Percentiles rank a stretch among this genome's conserved stretches.
Conservation (phyloP, 2,888 invertebrate genomes). For the Dasypogon diadema region DNA sequence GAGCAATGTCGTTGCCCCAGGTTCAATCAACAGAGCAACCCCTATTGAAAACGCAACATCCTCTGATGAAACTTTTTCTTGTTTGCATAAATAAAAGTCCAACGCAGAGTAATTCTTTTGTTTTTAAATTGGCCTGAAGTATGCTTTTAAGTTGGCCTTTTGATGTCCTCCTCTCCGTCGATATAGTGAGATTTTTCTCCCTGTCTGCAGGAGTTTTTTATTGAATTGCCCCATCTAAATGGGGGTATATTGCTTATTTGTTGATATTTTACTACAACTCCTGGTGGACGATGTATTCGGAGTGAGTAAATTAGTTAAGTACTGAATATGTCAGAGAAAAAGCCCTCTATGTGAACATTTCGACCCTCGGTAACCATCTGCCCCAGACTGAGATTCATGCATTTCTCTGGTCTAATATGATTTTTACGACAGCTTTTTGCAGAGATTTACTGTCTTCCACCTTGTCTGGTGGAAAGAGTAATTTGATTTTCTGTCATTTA, state of each 20-base stretch:
- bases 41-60: background rate
- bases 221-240: background rate
- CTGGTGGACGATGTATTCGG: too few species aligned
- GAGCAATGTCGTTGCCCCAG: background rate
- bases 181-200: background rate
- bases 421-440: too few species aligned
- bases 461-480: background rate
- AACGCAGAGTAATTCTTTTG: conserved; percentile 11
- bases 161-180: background rate
- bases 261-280: too few species aligned
- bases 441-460: background rate
- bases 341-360: too few species aligned
- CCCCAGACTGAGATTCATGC: too few species aligned
- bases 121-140: conserved; percentile 26
- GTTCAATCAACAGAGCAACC: background rate
- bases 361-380: too few species aligned
- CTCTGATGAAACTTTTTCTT: background rate
- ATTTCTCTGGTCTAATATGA: too few species aligned
- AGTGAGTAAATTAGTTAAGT: too few species aligned
- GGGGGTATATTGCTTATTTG: background rate
- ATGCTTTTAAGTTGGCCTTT: conserved; percentile 29
- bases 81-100: background rate
- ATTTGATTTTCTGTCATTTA: background rate
- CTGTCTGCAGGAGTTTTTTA: background rate
- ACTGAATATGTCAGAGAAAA: too few species aligned